Conservation (phyloP, 1,140 invertebrate genomes). For the Pantala flavescens region DNA sequence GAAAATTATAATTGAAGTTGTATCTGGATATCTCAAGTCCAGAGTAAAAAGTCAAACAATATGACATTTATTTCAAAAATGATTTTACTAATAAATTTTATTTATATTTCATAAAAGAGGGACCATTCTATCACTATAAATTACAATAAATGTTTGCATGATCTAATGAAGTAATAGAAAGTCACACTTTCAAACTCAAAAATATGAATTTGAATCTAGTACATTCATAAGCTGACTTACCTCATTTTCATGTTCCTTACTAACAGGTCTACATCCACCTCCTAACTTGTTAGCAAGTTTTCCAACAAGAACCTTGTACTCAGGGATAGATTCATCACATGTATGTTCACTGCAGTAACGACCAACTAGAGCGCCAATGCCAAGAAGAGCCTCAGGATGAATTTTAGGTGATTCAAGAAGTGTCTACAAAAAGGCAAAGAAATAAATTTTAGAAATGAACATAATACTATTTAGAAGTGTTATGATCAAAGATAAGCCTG, state of each 20-base stretch:
- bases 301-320: conserved; percentile 49
- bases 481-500: too few species aligned
- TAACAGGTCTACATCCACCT: conserved; percentile 46
- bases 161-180: too few species aligned
- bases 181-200: too few species aligned
- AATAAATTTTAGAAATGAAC: background rate
- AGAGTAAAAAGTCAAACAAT: too few species aligned
- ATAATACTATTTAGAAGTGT: background rate
- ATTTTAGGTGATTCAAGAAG: conserved; percentile 42
- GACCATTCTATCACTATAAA: too few species aligned
- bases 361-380: conserved; percentile 56
- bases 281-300: conserved; percentile 38
- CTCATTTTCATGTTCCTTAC: conserved; percentile 55
- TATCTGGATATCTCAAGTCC: too few species aligned
- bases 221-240: conserved; percentile 31
- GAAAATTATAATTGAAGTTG: too few species aligned
- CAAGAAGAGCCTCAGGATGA: conserved; percentile 53
- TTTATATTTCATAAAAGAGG: too few species aligned
- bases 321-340: conserved; percentile 45
- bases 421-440: conserved; percentile 22
- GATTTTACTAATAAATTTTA: too few species aligned
- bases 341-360: conserved; percentile 53
- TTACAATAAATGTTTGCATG: too few species aligned
- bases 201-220: too few species aligned
- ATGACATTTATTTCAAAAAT: too few species aligned